phyloP scores from a whole-genome alignment of 2,797 vertebrate genomes.

The Gouania willdenowi region DNA sequence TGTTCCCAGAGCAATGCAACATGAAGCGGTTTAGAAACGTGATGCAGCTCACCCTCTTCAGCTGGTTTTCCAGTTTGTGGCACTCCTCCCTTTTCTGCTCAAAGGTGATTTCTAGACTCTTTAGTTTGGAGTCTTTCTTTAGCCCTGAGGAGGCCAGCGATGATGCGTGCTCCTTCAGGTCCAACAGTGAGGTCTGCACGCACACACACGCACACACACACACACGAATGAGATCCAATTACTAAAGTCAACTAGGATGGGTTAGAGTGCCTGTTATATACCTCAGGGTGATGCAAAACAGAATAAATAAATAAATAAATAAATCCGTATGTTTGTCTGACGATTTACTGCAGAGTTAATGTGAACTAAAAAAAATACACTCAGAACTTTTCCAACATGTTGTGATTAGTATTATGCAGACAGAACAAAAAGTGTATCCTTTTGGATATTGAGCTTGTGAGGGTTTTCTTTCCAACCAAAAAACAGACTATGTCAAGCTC shows the following conservation, averaged over 20 bases:
- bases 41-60: constrained; percentile 83
- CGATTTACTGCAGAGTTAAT: neutral
- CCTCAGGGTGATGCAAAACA: too few species aligned
- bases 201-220: neutral
- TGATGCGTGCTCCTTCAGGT: constrained; percentile 96
- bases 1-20: too few species aligned
- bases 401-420: too few species aligned
- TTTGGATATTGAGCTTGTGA: too few species aligned
- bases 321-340: neutral
- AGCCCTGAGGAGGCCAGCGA: constrained; percentile 93
- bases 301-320: too few species aligned
- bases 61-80: constrained; percentile 89
- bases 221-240: neutral
- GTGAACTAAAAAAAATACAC: constrained; percentile 22
- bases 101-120: constrained; percentile 90
- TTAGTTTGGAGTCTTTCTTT: constrained; percentile 96
- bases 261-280: too few species aligned
- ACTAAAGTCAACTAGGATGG: neutral
- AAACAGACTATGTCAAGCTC: too few species aligned
- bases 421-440: too few species aligned
- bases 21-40: too few species aligned
- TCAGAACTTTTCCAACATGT: constrained; percentile 1
- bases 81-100: constrained; percentile 96
- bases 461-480: too few species aligned
- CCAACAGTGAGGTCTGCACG: constrained; percentile 86